phyloP scores from a whole-genome alignment of 1,140 invertebrate species.

The Vollenhovia emeryi region DNA sequence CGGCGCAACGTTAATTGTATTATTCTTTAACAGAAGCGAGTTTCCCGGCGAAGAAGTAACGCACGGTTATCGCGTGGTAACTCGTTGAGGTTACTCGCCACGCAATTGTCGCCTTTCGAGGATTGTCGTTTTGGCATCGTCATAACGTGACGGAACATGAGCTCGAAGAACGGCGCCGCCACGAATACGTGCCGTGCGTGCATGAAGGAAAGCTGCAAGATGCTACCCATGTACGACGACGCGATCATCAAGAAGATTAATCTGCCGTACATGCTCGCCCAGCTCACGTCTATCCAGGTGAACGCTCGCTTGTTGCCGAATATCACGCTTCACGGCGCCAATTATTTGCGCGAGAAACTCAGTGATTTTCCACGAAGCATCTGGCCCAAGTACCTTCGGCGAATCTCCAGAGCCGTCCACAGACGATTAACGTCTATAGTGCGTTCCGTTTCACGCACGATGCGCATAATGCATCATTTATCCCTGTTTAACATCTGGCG shows the following conservation, averaged over 20 bases:
- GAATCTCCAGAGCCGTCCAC: not conserved
- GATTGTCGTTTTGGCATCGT: no score
- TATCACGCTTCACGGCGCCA: not conserved
- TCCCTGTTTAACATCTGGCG: no score
- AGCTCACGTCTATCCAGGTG: slow-evolving; percentile 81
- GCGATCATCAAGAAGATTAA: slow-evolving; percentile 73
- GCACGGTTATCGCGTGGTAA: no score
- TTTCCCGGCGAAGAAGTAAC: no score
- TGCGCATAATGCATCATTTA: no score
- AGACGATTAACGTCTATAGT: no score
- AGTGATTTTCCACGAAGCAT: not conserved
- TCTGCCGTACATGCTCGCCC: slow-evolving; percentile 79
- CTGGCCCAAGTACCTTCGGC: not conserved
- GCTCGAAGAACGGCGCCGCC: slow-evolving; percentile 75
- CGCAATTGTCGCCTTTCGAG: no score
- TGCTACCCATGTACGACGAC: slow-evolving; percentile 80
- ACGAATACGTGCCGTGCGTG: slow-evolving; percentile 82
- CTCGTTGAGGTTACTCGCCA: no score
- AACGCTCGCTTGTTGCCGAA: slow-evolving; percentile 28
- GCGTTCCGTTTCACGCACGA: no score
- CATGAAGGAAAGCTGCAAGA: slow-evolving; percentile 79
- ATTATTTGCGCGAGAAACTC: not conserved
- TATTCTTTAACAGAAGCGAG: no score
- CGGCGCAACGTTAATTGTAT: no score
- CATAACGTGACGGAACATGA: slow-evolving; percentile 67